Evolutionary conservation across 2,797 vertebrate genomes (phyloP).

Genomic region (Natrix natrix): DNA sequence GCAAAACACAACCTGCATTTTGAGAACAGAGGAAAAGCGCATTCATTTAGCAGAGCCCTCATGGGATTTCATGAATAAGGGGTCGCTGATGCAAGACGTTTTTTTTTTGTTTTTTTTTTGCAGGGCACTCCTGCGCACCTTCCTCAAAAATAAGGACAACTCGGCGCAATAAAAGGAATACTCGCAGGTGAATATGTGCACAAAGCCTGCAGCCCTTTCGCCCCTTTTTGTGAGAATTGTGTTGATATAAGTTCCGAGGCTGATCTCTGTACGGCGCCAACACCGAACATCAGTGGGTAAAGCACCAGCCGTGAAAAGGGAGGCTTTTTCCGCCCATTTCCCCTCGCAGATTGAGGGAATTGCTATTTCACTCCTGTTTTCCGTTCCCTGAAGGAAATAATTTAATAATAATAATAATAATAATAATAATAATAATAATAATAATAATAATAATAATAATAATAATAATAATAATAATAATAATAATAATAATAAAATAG

Average conservation of each 20-base stretch:
- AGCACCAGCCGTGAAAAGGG: not conserved
- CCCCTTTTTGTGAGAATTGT: not conserved
- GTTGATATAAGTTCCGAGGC: not conserved
- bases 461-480: too few species aligned
- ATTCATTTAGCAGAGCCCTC: not conserved
- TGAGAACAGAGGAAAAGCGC: not conserved
- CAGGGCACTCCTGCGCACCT: not conserved
- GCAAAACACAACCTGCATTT: not conserved
- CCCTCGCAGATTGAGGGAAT: too few species aligned
- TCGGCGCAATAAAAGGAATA: not conserved
- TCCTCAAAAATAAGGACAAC: not conserved
- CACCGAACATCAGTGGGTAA: too few species aligned
- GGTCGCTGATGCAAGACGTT: not conserved
- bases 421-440: too few species aligned
- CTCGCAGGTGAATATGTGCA: not conserved
- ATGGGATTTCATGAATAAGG: not conserved
- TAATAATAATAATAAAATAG: too few species aligned
- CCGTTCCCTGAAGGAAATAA: too few species aligned
- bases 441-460: too few species aligned
- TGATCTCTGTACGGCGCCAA: not conserved
- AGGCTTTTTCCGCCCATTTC: not conserved
- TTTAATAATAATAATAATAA: too few species aligned
- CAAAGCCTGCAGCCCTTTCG: not conserved
- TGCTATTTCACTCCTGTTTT: not conserved
- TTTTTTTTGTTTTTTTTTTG: not conserved